Evolutionary conservation across 2,113 vertebrate genomes (phyloP), one percentile per base, ranked within the genome.

Genomic region (Eonycteris spelaea): DNA sequence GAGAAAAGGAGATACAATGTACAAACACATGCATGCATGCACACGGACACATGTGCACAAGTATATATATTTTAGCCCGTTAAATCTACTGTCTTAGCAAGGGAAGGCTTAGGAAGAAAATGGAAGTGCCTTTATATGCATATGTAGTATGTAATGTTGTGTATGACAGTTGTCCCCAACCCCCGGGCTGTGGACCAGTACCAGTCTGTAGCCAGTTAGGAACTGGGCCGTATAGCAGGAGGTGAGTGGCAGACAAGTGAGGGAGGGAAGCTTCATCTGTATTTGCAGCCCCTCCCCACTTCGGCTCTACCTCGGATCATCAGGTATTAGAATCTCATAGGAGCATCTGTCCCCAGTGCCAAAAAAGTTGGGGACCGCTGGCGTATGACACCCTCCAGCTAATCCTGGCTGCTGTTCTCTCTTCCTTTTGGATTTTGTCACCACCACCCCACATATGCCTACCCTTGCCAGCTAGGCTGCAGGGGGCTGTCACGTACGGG

Each of bases 91-190:
- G 30, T 78, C 68, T 78, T 53, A n/a, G 22, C 21, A 67, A 40
- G 48, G 55, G 67, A 89, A 88, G 51, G 43, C 59, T 91, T 74
- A 92, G 88, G 92, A 86, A 30, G 85, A 85, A 68, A 82, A 51
- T 35, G 26, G 48, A 65, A 65, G 53, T 22, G 16, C 55, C 45
- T 77, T 18, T 26, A 14, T 61, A 61, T 55, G n/a, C 61, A 5
- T 33, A 10, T 51, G 40, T 33, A 38, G 28, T 55, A 16, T 70
- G 63, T 53, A 26, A 22, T 48, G 24, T 93, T 57, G 30, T 0
- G 21, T 86, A 8, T 28, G 89, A 73, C 61, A 45, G 51, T 51
- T 16, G 51, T 51, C 51, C 15, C 51, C 51, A 51, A 51, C 51
- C 15, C 51, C 15, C 4, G 15, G 51, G 51, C 51, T 3, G 4